Conservation (phyloP, 2,113 vertebrate species). For the Brachypodius melanocephalos region DNA sequence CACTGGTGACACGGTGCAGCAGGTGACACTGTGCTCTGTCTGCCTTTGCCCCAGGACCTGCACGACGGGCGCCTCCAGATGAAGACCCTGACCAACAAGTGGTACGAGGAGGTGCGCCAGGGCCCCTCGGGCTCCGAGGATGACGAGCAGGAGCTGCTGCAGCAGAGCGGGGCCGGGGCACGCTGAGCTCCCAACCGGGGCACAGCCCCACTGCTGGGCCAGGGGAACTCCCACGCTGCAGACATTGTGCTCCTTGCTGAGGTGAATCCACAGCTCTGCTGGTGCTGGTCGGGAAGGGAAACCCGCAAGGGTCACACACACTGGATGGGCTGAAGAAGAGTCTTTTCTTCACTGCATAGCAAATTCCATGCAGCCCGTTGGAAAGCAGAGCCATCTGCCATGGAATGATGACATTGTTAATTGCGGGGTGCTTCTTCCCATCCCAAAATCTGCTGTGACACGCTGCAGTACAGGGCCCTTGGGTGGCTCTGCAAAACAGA, state of each 20-base stretch:
- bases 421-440: not conserved
- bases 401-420: not conserved
- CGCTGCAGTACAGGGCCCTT: not conserved
- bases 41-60: conserved; percentile 80
- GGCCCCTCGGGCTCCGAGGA: conserved; percentile 96
- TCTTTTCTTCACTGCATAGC: not conserved
- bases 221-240: no score
- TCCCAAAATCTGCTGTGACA: not conserved
- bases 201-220: no score
- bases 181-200: not conserved
- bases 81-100: conserved; percentile 98
- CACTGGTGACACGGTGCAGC: no score
- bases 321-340: not conserved
- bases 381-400: not conserved
- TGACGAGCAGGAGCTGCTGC: conserved; percentile 91
- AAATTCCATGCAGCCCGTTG: not conserved
- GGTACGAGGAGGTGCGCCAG: conserved; percentile 98
- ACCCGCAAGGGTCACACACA: accelerated
- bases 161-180: not conserved
- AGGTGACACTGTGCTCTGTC: not conserved
- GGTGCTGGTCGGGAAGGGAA: not conserved
- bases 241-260: not conserved
- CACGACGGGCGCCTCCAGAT: conserved; percentile 94
- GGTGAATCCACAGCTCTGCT: not conserved
- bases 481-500: not conserved